Conservation (phyloP, 2,888 invertebrate genomes). For the Myopa testacea region DNA sequence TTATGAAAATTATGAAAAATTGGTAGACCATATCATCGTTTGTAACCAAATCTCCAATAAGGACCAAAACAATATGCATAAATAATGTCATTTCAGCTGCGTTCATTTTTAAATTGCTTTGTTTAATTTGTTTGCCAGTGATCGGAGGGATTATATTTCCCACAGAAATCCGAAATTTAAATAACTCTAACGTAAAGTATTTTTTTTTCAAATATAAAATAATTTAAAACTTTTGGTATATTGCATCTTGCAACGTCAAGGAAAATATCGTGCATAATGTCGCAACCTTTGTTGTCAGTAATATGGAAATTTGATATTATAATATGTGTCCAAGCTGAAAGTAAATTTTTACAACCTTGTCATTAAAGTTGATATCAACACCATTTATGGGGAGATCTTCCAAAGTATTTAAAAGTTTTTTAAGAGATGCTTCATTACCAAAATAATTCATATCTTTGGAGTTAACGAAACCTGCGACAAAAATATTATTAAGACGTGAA, state of each 20-base stretch:
- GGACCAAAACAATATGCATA: too few species aligned
- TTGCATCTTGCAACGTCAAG: background rate
- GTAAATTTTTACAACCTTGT: constrained; percentile 16
- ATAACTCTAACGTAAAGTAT: constrained; percentile 40
- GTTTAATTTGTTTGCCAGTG: too few species aligned
- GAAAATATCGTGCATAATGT: too few species aligned
- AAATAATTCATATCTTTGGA: constrained; percentile 38
- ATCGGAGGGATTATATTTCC: too few species aligned
- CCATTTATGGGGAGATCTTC: constrained; percentile 40
- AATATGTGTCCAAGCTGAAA: constrained; percentile 45
- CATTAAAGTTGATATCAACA: constrained; percentile 7
- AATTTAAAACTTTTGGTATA: constrained; percentile 44
- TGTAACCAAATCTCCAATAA: too few species aligned
- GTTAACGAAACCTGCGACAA: constrained; percentile 39
- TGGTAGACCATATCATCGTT: too few species aligned
- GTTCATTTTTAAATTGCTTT: too few species aligned
- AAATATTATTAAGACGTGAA: constrained; percentile 40
- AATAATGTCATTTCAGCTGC: too few species aligned
- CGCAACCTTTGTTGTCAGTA: too few species aligned
- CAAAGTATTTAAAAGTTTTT: constrained; percentile 22
- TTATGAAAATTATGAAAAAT: too few species aligned
- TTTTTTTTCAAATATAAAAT: constrained; percentile 47
- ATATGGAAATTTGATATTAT: constrained; percentile 23
- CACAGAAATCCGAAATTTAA: too few species aligned
- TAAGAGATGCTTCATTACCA: constrained; percentile 30